Evolutionary conservation across 2,888 invertebrate species (phyloP).

Genomic region (Cistogaster globosa): DNA sequence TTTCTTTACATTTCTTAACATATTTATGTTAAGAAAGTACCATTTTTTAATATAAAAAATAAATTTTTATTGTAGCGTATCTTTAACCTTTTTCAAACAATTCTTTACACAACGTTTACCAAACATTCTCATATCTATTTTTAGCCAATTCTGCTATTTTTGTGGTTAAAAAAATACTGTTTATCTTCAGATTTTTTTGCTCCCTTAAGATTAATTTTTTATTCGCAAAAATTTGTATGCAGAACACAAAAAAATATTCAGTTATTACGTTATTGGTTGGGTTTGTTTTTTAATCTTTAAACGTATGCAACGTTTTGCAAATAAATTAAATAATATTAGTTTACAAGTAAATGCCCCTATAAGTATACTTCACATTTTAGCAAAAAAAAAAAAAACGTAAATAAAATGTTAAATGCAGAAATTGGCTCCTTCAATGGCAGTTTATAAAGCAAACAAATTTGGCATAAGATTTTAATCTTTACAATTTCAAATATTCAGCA

Average conservation of each 20-base stretch:
- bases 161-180: too few relatives aligned
- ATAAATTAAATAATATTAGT: background rate
- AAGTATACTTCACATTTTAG: background rate
- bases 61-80: too few relatives aligned
- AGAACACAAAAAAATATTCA: background rate
- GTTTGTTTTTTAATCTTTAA: background rate
- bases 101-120: too few relatives aligned
- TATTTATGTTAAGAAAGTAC: too few relatives aligned
- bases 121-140: too few relatives aligned
- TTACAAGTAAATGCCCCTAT: conserved; percentile 2
- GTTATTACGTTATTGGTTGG: background rate
- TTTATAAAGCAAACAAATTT: background rate
- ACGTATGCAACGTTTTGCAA: conserved; percentile 41
- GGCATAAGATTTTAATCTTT: conserved; percentile 24
- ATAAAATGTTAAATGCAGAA: background rate
- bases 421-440: background rate
- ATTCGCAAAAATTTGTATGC: too few relatives aligned
- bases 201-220: too few relatives aligned
- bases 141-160: too few relatives aligned
- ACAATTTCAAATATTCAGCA: conserved; percentile 17
- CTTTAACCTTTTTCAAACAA: too few relatives aligned
- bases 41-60: too few relatives aligned
- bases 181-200: too few relatives aligned
- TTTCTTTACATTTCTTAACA: too few relatives aligned
- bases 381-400: background rate